Conservation (phyloP, 2,113 vertebrate species). For the Corythaeola cristata region DNA sequence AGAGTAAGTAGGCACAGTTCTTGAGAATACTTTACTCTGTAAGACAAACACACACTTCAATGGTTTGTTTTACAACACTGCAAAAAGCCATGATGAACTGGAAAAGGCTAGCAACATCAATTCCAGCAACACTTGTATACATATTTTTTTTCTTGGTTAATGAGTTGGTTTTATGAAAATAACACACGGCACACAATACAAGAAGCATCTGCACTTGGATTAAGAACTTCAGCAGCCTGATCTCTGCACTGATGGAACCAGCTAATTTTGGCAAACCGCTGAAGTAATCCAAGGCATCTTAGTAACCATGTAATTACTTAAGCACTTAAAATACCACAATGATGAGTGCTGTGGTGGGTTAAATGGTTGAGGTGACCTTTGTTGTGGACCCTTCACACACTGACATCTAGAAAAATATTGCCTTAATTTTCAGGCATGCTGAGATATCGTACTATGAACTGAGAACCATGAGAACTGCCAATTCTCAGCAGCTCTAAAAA, state of each 20-base stretch:
- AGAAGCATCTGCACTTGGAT: background rate
- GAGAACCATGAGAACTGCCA: background rate
- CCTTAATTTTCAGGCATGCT: background rate
- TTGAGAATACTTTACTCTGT: background rate
- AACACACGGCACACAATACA: background rate
- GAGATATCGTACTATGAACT: background rate
- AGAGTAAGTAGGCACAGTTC: background rate
- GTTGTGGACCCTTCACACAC: background rate
- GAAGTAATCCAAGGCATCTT: background rate
- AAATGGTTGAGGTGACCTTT: background rate
- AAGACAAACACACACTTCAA: background rate
- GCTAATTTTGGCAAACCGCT: constrained; percentile 14
- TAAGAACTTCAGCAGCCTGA: background rate
- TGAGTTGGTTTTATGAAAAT: background rate
- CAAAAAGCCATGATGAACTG: background rate
- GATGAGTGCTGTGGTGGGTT: background rate
- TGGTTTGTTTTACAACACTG: background rate
- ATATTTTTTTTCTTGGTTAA: background rate
- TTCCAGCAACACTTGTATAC: background rate
- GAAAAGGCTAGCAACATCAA: background rate
- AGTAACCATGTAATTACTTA: background rate
- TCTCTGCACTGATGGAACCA: background rate
- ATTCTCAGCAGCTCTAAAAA: background rate
- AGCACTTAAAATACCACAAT: background rate
- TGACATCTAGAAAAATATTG: background rate